Evolutionary conservation across 1,140 invertebrate genomes (phyloP).

Genomic region (Euschistus heros): DNA sequence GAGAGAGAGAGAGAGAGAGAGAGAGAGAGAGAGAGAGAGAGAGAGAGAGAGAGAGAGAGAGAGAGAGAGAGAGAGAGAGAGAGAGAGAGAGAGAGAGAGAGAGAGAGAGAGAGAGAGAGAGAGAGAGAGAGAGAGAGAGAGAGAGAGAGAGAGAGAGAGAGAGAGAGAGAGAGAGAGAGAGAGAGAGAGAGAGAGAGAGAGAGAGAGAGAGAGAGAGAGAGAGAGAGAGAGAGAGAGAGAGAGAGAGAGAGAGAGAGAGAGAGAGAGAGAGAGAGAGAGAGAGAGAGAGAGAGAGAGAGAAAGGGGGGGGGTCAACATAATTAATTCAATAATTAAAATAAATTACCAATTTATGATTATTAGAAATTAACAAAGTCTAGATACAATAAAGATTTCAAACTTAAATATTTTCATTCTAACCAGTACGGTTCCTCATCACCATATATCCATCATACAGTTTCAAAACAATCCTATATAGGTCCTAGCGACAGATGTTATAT

Average conservation of each 20-base stretch:
- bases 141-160: background rate
- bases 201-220: background rate
- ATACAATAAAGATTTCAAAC: too few relatives aligned
- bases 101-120: background rate
- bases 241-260: slow-evolving; percentile 4
- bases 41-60: slow-evolving; percentile 7
- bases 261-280: slow-evolving; percentile 17
- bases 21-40: slow-evolving; percentile 4
- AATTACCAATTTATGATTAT: too few relatives aligned
- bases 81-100: background rate
- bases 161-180: background rate
- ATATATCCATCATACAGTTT: too few relatives aligned
- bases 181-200: background rate
- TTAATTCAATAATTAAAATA: too few relatives aligned
- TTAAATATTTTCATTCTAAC: too few relatives aligned
- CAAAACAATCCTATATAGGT: too few relatives aligned
- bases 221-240: slow-evolving; percentile 7
- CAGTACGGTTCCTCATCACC: too few relatives aligned
- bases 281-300: slow-evolving; percentile 14
- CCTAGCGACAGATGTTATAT: too few relatives aligned
- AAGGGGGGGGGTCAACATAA: too few relatives aligned
- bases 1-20: slow-evolving; percentile 5
- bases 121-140: background rate
- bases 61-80: background rate
- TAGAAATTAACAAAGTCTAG: too few relatives aligned